Evolutionary conservation across 2,113 vertebrate species (phyloP).

Genomic region (Hydrolagus affinis): DNA sequence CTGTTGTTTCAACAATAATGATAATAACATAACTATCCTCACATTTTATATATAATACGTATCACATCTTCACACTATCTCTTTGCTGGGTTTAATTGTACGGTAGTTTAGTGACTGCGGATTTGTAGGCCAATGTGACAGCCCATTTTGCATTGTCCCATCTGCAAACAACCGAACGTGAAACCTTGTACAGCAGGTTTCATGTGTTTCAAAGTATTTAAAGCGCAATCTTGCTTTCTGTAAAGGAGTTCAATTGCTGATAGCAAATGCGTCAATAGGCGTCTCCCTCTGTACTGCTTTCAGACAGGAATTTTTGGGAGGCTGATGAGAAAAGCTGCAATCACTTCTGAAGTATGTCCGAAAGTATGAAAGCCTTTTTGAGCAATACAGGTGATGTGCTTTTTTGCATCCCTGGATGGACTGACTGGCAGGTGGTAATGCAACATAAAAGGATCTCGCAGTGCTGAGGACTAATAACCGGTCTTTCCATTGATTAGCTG

Average conservation of each 20-base stretch:
- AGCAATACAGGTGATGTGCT: background rate
- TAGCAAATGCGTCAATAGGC: background rate
- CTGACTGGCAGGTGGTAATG: background rate
- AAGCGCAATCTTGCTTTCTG: background rate
- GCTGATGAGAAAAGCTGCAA: background rate
- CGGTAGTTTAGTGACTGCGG: too few relatives aligned
- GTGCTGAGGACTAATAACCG: background rate
- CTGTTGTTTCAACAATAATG: too few relatives aligned
- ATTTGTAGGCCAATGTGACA: too few relatives aligned
- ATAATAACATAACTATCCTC: too few relatives aligned
- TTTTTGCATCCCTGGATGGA: background rate
- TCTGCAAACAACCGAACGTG: too few relatives aligned
- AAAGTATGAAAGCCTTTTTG: background rate
- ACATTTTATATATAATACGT: too few relatives aligned
- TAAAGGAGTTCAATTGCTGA: background rate
- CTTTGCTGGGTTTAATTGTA: too few relatives aligned
- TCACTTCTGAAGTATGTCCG: background rate
- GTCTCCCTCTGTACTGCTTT: background rate
- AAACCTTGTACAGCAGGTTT: too few relatives aligned
- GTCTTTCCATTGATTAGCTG: background rate
- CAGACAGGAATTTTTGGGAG: background rate
- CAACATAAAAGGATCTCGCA: background rate
- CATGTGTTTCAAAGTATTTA: background rate
- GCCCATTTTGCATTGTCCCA: too few relatives aligned
- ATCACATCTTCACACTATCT: too few relatives aligned